Percentiles rank a stretch among this genome's conserved stretches.
Evolutionary conservation across 2,797 vertebrate species (phyloP).

Genomic region (Sebastes baramenuke): DNA sequence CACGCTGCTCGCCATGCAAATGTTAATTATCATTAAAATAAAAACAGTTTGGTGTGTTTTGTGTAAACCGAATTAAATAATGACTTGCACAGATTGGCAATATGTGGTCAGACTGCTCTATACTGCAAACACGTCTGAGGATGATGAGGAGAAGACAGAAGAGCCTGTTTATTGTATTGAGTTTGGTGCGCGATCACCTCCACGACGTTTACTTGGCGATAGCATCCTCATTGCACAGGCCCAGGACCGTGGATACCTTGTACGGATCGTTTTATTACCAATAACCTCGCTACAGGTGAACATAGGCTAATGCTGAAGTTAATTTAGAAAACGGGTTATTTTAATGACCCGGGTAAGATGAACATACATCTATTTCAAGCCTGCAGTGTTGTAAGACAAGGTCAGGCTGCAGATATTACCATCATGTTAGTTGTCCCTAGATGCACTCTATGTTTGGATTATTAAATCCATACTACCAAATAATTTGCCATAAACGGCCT

Average conservation of each 20-base stretch:
- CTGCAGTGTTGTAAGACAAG: slow-evolving; percentile 11
- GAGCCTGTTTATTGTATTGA: not conserved
- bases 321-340: slow-evolving; percentile 7
- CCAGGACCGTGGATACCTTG: not conserved
- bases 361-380: slow-evolving; percentile 40
- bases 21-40: not conserved
- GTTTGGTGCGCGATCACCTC: not conserved
- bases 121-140: not conserved
- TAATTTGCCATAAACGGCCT: not conserved
- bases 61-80: not conserved
- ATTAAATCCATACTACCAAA: not conserved
- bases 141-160: not conserved
- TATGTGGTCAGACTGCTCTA: accelerated
- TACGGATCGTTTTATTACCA: not conserved
- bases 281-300: not conserved
- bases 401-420: slow-evolving; percentile 14
- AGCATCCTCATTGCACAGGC: not conserved
- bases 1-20: not conserved
- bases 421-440: not conserved
- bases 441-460: not conserved
- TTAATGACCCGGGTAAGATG: slow-evolving; percentile 18
- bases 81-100: accelerated
- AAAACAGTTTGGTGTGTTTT: not conserved
- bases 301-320: not conserved
- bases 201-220: not conserved